phyloP scores from a whole-genome alignment of 1,140 invertebrate genomes.

The Hesperophylax magnus region DNA sequence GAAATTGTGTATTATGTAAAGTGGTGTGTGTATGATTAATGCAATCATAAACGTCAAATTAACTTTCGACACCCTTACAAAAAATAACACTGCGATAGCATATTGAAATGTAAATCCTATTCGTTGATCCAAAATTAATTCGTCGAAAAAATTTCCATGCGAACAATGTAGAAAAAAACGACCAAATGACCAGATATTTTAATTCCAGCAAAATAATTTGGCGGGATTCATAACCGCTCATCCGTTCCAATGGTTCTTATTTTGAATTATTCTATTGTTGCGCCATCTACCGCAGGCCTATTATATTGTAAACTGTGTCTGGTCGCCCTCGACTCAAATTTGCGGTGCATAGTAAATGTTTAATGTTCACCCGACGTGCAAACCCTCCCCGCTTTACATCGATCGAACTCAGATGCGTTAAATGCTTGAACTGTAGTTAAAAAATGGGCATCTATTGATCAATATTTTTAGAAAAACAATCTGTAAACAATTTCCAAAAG shows the following conservation, averaged over 20 bases:
- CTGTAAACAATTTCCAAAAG: no score
- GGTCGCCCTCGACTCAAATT: slow-evolving; percentile 22
- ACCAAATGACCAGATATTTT: slow-evolving; percentile 54
- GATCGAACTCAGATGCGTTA: neutral
- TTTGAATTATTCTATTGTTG: slow-evolving; percentile 50
- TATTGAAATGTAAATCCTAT: slow-evolving; percentile 57
- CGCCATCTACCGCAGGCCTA: slow-evolving; percentile 34
- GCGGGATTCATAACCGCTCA: slow-evolving; percentile 50
- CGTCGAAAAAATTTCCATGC: slow-evolving; percentile 18
- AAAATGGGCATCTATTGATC: no score
- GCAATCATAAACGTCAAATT: neutral
- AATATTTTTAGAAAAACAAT: no score
- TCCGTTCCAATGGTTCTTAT: slow-evolving; percentile 53
- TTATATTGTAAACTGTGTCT: slow-evolving; percentile 38
- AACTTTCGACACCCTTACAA: slow-evolving; percentile 21
- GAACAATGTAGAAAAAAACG: slow-evolving; percentile 19
- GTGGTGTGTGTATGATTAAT: neutral
- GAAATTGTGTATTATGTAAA: neutral
- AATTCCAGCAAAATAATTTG: slow-evolving; percentile 54
- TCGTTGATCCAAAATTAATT: slow-evolving; percentile 53
- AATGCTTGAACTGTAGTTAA: neutral
- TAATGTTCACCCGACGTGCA: slow-evolving; percentile 1
- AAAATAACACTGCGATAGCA: slow-evolving; percentile 6
- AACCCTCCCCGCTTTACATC: neutral
- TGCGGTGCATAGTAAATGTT: slow-evolving; percentile 36